phyloP scores from a whole-genome alignment of 1,140 invertebrate genomes.

The Rhynchophorus ferrugineus region DNA sequence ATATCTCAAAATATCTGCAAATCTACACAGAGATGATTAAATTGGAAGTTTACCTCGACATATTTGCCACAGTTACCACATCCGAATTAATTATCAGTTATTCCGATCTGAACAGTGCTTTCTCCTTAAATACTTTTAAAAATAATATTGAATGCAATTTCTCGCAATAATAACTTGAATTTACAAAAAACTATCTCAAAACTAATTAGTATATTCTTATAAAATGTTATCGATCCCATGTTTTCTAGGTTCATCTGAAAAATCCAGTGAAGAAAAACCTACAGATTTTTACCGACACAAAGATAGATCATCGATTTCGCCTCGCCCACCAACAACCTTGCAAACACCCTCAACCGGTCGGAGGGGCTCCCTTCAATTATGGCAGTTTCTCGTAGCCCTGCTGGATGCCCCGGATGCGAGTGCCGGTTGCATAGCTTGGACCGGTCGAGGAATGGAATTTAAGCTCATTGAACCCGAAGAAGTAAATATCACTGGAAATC shows the following conservation, averaged over 20 bases:
- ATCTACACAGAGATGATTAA: too few relatives aligned
- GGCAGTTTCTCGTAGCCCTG: slow-evolving; percentile 89
- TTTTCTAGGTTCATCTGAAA: background rate
- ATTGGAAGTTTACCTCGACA: too few relatives aligned
- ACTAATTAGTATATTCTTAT: too few relatives aligned
- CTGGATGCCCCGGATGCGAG: slow-evolving; percentile 75
- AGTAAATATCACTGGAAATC: slow-evolving; percentile 42
- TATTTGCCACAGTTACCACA: too few relatives aligned
- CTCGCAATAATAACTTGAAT: too few relatives aligned
- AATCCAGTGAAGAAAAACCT: background rate
- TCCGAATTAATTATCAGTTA: too few relatives aligned
- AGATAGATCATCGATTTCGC: background rate
- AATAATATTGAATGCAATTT: too few relatives aligned
- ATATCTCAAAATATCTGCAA: too few relatives aligned
- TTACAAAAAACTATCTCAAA: too few relatives aligned
- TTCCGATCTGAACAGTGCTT: too few relatives aligned
- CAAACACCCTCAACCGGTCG: slow-evolving; percentile 43
- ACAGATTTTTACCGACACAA: background rate
- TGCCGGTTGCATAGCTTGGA: slow-evolving; percentile 90
- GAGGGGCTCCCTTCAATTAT: slow-evolving; percentile 81
- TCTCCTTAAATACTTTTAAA: too few relatives aligned
- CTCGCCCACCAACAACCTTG: background rate
- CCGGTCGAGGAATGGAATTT: slow-evolving; percentile 88
- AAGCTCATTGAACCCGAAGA: slow-evolving; percentile 93
- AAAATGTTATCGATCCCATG: too few relatives aligned